phyloP scores from a whole-genome alignment of 2,113 vertebrate species.

The Callithrix jacchus region DNA sequence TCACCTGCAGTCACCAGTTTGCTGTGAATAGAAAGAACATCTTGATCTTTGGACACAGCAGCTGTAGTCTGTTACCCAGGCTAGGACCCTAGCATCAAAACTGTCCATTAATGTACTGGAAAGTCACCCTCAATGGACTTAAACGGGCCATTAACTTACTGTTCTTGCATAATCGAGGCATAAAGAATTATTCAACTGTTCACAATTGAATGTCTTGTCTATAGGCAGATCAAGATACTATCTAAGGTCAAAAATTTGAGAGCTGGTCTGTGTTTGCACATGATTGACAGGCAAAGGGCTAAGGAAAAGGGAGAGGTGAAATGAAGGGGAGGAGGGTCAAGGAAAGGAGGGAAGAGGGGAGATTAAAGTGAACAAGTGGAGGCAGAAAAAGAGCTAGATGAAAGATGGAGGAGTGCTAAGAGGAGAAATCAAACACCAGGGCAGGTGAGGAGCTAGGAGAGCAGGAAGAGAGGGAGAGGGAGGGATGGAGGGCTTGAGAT shows the following conservation, averaged over 20 bases:
- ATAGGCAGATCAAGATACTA: neutral
- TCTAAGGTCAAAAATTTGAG: neutral
- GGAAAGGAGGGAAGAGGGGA: neutral
- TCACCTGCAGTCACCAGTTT: neutral
- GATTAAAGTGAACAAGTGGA: neutral
- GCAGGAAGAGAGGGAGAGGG: neutral
- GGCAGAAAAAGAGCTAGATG: too few species aligned
- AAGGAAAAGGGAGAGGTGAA: too few species aligned
- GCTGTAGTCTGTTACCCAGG: neutral
- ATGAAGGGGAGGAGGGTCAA: neutral
- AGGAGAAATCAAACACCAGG: rapidly evolving
- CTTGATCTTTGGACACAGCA: neutral
- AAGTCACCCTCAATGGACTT: neutral
- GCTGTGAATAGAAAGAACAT: neutral
- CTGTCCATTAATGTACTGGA: neutral
- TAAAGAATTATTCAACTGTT: neutral
- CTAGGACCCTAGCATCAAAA: neutral
- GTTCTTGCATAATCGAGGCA: neutral
- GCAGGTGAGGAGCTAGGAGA: rapidly evolving
- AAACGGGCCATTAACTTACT: neutral
- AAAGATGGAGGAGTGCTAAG: rapidly evolving
- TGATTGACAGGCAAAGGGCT: neutral
- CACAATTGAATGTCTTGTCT: neutral
- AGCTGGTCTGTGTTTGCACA: neutral
- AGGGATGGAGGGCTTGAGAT: too few species aligned